phyloP scores from a whole-genome alignment of 2,113 vertebrate genomes.

The Microcebus murinus region DNA sequence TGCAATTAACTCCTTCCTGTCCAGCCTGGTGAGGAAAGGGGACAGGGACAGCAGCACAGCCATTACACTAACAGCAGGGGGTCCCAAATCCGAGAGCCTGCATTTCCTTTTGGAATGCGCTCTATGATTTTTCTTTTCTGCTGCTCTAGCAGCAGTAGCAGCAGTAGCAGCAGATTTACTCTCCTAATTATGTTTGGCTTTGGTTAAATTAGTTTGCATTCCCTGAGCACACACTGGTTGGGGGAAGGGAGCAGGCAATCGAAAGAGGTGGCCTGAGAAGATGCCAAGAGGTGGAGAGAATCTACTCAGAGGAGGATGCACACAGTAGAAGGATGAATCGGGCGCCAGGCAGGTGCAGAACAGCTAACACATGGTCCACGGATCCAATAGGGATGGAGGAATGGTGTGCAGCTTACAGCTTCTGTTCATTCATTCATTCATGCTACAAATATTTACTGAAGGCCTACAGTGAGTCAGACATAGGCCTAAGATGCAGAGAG shows the following conservation, averaged over 20 bases:
- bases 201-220: constrained; percentile 78
- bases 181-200: constrained; percentile 80
- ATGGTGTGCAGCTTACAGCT: no score
- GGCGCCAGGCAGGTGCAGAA: accelerated
- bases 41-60: neutral
- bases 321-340: neutral
- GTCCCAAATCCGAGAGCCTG: neutral
- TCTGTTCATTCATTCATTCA: neutral
- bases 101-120: constrained; percentile 49
- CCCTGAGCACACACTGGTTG: constrained; percentile 62
- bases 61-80: neutral
- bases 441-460: neutral
- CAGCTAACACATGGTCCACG: accelerated
- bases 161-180: constrained; percentile 73
- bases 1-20: neutral
- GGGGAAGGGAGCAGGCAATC: neutral
- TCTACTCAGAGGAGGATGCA: neutral
- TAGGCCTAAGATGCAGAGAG: neutral
- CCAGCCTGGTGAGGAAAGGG: neutral
- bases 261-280: constrained; percentile 55
- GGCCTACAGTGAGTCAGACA: neutral
- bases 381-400: neutral
- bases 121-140: neutral
- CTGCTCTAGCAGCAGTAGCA: constrained; percentile 40
- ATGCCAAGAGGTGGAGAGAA: neutral